Evolutionary conservation across 2,113 vertebrate genomes (phyloP), one percentile per base, ranked within the genome.

Genomic region (Cavia aperea): DNA sequence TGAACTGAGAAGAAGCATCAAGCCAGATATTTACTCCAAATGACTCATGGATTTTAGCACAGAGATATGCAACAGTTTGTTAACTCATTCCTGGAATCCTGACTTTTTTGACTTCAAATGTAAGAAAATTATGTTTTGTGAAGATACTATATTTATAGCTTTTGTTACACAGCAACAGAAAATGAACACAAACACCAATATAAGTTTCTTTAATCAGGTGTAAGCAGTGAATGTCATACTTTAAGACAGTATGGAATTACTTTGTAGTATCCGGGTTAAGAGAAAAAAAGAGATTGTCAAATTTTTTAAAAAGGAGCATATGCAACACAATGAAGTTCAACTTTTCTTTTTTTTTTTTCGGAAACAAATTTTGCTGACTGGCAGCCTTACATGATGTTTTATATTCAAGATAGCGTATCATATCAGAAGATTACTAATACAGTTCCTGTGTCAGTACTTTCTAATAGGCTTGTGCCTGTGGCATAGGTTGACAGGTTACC

Each of bases 401-500:
- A 7, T 93, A 94, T 78, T 93, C 39, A 94, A 87, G 60, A 90
- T 0, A 82, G 73, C 63, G 77, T 36, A 70, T 94, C 86, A 84
- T 0, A 19, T 31, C 54, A 73, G 96, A 84, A 94, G 91, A 94
- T 62, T 21, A 77, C 31, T 77, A 7, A 95, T 77, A 10, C 92
- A 96, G 95, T 60, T 90, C 31, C 63, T 92, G 91, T 58, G 49
- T 94, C 81, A 2, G 29, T 94, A 56, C 73, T 95, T 96, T 93
- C 82, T 75, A 86, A 92, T 60, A 96, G 79, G 89, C 91, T 14
- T 49, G 54, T 36, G 56, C 81, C 93, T 51, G 2, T 7, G 83
- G 86, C 78, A 93, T 94, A 97, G 96, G 96, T 97, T 94, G 93
- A 90, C 66, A 95, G 95, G 54, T 86, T 96, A 81, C 29, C 12